Conservation (phyloP, 2,113 vertebrate genomes). For the Pao palembangensis region DNA sequence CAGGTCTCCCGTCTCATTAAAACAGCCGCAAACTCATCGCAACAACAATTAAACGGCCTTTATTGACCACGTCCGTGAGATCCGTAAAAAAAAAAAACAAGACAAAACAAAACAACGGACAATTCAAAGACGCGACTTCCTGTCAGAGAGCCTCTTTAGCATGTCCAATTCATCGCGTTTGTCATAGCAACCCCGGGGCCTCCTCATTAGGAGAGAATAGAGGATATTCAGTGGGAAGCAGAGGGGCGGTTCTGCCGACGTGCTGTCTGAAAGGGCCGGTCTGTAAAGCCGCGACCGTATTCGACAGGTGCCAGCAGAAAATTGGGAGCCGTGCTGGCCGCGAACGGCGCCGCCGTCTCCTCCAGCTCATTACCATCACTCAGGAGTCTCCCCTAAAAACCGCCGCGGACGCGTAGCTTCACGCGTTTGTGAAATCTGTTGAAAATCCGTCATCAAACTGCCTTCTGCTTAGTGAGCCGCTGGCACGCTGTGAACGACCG, state of each 20-base stretch:
- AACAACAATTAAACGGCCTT: too few species aligned
- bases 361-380: constrained; percentile 70
- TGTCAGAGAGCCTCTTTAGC: constrained; percentile 5
- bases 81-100: background rate
- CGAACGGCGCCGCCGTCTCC: constrained; percentile 55
- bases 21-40: background rate
- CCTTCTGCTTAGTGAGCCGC: constrained; percentile 16
- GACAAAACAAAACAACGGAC: background rate
- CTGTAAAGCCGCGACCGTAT: constrained; percentile 33
- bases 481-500: constrained; percentile 9
- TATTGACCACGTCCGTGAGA: background rate
- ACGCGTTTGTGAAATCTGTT: constrained; percentile 17
- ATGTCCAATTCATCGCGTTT: constrained; percentile 2
- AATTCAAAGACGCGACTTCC: background rate
- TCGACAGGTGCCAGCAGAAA: constrained; percentile 68
- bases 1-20: background rate
- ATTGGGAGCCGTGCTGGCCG: constrained; percentile 65
- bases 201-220: constrained; percentile 40
- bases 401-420: constrained; percentile 1
- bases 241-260: constrained; percentile 28
- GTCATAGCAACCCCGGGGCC: background rate
- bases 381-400: constrained; percentile 44
- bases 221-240: constrained; percentile 16
- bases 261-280: constrained; percentile 36
- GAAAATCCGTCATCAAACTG: constrained; percentile 35